Evolutionary conservation across 2,888 invertebrate species (phyloP), one percentile per base, ranked within the genome.

Genomic region (Malacosoma neustria): DNA sequence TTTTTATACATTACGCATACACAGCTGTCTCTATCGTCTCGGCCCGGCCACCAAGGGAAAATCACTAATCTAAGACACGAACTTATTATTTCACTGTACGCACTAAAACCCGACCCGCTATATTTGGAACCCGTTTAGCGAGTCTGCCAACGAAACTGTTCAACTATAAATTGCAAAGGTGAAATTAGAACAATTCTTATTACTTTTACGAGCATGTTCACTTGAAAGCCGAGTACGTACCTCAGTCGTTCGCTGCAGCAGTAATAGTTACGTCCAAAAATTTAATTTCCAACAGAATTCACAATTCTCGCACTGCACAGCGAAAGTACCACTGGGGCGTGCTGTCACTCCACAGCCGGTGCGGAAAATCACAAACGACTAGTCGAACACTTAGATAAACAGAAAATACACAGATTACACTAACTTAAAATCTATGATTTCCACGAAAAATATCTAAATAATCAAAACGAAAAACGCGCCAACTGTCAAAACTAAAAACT

Each of bases 401-500:
- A 72, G 79, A 80, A 84, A 79, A 77, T 69, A 79, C 82, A 84
- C 79, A 77, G 81, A 81, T 80, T 82, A 75, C 82, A 81, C 82
- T 71, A 75, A 71, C 74, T 68, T 79, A 81, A 70, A 80, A 81
- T 81, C 81, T 81, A 85, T 82, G 81, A 70, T 76, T 82, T 81
- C 62, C 75, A 79, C 76, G 67, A 70, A 51, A 74, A 69, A 63
- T 70, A 69, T 61, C 61, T 65, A 69, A 62, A 64, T 69, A 55
- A 72, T 76, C 69, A 49, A 63, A 73, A 79, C 72, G 71, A 79
- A 82, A 81, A 84, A 72, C 81, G 81, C 84, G 84, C 81, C 84
- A 84, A 85, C 77, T 84, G 84, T 84, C 82, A 85, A 67, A 82
- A 77, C 79, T 80, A 82, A 84, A 81, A 80, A 80, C 82, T 82